These are phyloP conservation scores for Stichopus horrens DNA, from an alignment of 53 echinoderm and acorn worm species.

Conservation along the genomic window DNA sequence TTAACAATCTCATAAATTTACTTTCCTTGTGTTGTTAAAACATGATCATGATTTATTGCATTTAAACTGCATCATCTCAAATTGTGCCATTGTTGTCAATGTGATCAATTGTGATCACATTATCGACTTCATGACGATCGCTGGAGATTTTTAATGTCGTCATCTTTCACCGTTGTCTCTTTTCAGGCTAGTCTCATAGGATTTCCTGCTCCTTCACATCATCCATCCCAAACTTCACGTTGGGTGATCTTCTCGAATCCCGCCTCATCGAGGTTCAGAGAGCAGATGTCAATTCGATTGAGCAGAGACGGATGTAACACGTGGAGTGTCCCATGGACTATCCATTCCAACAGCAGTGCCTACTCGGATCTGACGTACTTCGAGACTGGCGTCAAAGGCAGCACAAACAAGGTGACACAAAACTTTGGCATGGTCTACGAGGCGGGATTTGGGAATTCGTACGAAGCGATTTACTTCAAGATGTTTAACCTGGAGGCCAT, in stretches of 20 bases:
- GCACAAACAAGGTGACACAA: slow-evolving; percentile 44
- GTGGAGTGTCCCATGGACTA: slow-evolving; percentile 71
- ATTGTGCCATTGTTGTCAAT: no score
- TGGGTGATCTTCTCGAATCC: slow-evolving; percentile 90
- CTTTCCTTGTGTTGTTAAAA: no score
- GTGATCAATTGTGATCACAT: no score
- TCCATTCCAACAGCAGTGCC: slow-evolving; percentile 58
- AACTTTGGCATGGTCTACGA: slow-evolving; percentile 92
- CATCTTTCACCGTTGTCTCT: no score
- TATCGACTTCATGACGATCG: no score
- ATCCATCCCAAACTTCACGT: slow-evolving; percentile 27
- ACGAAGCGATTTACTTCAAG: slow-evolving; percentile 78
- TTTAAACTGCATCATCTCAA: no score
- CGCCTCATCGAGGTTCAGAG: slow-evolving; percentile 64
- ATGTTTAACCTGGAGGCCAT: slow-evolving; percentile 84
- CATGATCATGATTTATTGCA: no score
- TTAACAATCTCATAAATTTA: no score
- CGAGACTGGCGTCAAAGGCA: slow-evolving; percentile 36
- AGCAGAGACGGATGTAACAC: slow-evolving; percentile 76
- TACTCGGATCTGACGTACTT: slow-evolving; percentile 91
- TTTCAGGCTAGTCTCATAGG: slow-evolving; percentile 77
- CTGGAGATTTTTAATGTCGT: no score
- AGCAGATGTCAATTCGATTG: slow-evolving; percentile 72
- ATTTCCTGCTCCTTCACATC: slow-evolving; percentile 74
- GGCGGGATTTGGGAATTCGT: slow-evolving; percentile 54